These are phyloP conservation scores for Ceratina australensis DNA, from an alignment of 1,140 invertebrate species.

Conservation along the genomic window DNA sequence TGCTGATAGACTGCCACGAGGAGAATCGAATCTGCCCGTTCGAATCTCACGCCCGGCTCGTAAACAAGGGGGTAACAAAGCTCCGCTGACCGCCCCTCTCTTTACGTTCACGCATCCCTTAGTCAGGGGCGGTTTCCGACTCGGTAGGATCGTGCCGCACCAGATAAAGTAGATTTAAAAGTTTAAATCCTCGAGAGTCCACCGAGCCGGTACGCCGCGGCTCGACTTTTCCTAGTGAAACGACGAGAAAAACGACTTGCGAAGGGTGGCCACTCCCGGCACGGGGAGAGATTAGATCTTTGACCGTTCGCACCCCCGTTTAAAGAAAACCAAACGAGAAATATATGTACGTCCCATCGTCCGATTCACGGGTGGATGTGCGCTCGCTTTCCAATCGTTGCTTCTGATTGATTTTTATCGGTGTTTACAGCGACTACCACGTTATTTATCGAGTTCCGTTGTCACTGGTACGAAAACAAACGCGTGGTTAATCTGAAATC, in stretches of 20 bases:
- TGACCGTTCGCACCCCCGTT: constrained; percentile 64
- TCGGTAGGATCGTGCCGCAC: constrained; percentile 64
- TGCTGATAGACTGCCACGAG: constrained; percentile 53
- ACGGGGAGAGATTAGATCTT: constrained; percentile 70
- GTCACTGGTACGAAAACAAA: constrained; percentile 5
- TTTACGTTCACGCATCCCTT: constrained; percentile 61
- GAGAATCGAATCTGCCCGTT: constrained; percentile 71
- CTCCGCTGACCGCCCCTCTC: constrained; percentile 72
- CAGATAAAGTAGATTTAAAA: constrained; percentile 78
- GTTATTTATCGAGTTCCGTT: constrained; percentile 43
- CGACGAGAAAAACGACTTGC: constrained; percentile 36
- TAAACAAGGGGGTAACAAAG: constrained; percentile 78
- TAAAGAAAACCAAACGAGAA: not conserved
- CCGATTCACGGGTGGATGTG: no score
- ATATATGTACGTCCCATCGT: not conserved
- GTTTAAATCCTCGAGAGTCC: constrained; percentile 72
- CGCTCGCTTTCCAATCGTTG: constrained; percentile 23
- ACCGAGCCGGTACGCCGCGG: constrained; percentile 51
- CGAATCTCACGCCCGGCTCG: constrained; percentile 76
- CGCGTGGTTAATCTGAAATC: constrained; percentile 1
- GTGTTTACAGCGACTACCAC: constrained; percentile 5
- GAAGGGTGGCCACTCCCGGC: constrained; percentile 64
- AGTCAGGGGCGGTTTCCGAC: constrained; percentile 47
- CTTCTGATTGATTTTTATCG: constrained; percentile 29
- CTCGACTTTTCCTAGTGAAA: constrained; percentile 10